phyloP scores from a whole-genome alignment of 2,113 vertebrate species.

The Nerophis lumbriciformis region DNA sequence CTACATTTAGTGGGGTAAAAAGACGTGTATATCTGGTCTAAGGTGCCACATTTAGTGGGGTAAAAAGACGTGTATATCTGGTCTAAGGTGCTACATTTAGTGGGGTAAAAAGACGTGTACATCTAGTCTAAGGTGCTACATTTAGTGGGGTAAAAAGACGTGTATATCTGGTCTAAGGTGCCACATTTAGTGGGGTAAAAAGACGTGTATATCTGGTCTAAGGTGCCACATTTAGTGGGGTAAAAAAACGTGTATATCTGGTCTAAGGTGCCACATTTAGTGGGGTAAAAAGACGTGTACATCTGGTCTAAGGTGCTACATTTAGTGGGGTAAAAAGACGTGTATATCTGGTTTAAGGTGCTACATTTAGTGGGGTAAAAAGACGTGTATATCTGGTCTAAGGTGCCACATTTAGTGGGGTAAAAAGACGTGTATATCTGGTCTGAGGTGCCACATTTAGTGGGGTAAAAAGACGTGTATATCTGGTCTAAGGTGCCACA shows the following conservation, averaged over 20 bases:
- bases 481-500: background rate
- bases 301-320: background rate
- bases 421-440: constrained; percentile 43
- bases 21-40: constrained; percentile 45
- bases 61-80: constrained; percentile 43
- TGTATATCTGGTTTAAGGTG: constrained; percentile 3
- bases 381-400: constrained; percentile 45
- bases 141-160: constrained; percentile 42
- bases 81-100: background rate
- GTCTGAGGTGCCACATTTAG: background rate
- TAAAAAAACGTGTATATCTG: constrained; percentile 43
- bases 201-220: constrained; percentile 45
- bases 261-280: background rate
- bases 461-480: constrained; percentile 46
- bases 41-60: background rate
- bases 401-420: background rate
- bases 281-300: constrained; percentile 46
- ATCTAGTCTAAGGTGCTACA: background rate
- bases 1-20: background rate
- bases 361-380: background rate
- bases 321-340: constrained; percentile 42
- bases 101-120: constrained; percentile 46
- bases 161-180: constrained; percentile 3
- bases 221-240: background rate
- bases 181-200: background rate